Evolutionary conservation across 64 coral and sea anemone genomes (phyloP), one percentile per base, ranked within the genome.

Genomic region (Actinia equina): DNA sequence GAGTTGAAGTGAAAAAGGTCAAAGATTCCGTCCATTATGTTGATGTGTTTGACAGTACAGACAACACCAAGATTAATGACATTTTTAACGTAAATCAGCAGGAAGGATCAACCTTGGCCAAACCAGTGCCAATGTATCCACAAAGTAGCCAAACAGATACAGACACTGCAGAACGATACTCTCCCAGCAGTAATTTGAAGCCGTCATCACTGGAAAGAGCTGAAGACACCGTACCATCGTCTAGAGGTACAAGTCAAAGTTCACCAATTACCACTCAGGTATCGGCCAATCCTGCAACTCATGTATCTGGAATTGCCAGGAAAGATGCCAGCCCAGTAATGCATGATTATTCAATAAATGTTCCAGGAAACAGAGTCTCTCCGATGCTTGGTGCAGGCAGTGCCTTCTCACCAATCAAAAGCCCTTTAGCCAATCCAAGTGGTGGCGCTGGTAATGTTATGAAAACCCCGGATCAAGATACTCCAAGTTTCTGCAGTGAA

Each of bases 1-100:
- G 78, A 71, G 42, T 86, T 17, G 86, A 92, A 3, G 78, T 91
- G 9, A 5, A 45, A 65, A 27, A 87, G 55, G 51, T 44, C 6
- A 71, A 88, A 60, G 63, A 79, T 43, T 88, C 89, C 56, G 59
- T 94, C 3, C 69, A 70, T 22, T 83, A 88, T 77, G 77, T 94
- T 45, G 65, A 89, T 30, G 43, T 93, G 53, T 88, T 44, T 87
- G 84, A 86, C 42, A 45, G 60, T 69, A 51, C 45, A 2, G 81
- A 69, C 67, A 88, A 52, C 43, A 37, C 42, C 0, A 81, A 52
- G 49, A 44, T 81, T 20, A 81, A 52, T 22, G 44, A 81, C 18
- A 81, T 81, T 18, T 52, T 51, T 52, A 44, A 52, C 19, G 78
- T 3, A 10, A 81, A 20, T 4, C 18, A 49, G 44, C 11, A n/a